phyloP scores from a whole-genome alignment of 2,113 vertebrate species.

The Aegithalos caudatus region DNA sequence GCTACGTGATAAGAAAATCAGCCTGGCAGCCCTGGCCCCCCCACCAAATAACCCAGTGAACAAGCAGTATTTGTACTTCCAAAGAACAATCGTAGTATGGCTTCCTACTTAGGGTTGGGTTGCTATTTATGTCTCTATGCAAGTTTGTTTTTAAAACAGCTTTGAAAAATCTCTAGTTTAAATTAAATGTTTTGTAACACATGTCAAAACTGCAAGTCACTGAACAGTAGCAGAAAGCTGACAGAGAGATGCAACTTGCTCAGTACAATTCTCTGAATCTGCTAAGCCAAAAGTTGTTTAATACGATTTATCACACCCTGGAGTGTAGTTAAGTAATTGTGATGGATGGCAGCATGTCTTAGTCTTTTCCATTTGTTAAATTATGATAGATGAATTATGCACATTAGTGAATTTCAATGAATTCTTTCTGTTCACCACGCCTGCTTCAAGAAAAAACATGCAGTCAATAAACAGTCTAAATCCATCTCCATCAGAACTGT shows the following conservation, averaged over 20 bases:
- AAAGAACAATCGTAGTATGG: background rate
- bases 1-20: background rate
- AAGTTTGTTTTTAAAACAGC: background rate
- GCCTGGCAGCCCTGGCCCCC: background rate
- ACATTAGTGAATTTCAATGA: constrained; percentile 69
- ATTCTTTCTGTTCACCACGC: constrained; percentile 65
- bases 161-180: constrained; percentile 29
- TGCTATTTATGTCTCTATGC: background rate
- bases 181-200: constrained; percentile 39
- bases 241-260: constrained; percentile 20
- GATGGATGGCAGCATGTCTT: constrained; percentile 80
- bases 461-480: constrained; percentile 75
- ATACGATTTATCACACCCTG: constrained; percentile 76
- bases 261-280: constrained; percentile 50
- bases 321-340: constrained; percentile 75
- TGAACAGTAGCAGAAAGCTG: constrained; percentile 26
- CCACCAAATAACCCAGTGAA: background rate
- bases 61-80: background rate
- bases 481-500: constrained; percentile 74
- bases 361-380: constrained; percentile 77
- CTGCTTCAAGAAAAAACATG: constrained; percentile 73
- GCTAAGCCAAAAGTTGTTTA: constrained; percentile 70
- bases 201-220: constrained; percentile 53
- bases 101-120: background rate
- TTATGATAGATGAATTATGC: constrained; percentile 83